Conservation (phyloP, 1,140 invertebrate genomes). For the Drosophila neocordata region DNA sequence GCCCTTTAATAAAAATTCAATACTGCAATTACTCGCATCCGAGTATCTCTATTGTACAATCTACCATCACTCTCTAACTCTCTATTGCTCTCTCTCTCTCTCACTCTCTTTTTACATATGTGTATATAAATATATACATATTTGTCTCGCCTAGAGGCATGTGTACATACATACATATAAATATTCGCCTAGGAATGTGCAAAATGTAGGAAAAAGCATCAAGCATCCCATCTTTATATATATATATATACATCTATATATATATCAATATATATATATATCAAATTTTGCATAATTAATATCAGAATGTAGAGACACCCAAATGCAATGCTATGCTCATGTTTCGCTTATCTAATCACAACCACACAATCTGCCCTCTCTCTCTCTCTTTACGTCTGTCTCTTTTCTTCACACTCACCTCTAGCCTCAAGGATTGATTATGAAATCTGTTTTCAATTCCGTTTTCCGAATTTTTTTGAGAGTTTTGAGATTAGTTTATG, state of each 20-base stretch:
- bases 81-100: not conserved
- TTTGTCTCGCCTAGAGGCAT: constrained; percentile 66
- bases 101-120: constrained; percentile 7
- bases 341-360: constrained; percentile 57
- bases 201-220: constrained; percentile 55
- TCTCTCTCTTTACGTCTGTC: not conserved
- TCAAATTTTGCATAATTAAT: constrained; percentile 29
- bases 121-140: not conserved
- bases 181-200: constrained; percentile 68
- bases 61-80: constrained; percentile 21
- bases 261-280: constrained; percentile 15
- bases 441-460: not conserved
- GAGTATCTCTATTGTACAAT: constrained; percentile 37
- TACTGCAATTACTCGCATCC: constrained; percentile 34
- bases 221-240: constrained; percentile 37
- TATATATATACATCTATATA: not conserved
- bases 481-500: too few relatives aligned
- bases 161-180: constrained; percentile 58
- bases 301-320: constrained; percentile 41
- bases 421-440: not conserved
- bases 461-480: not conserved
- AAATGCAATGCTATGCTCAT: constrained; percentile 62
- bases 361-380: constrained; percentile 17
- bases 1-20: constrained; percentile 23
- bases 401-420: not conserved